These are phyloP conservation scores for Pseudococcus jackbeardsleyi DNA, from an alignment of 2,888 invertebrate species.

Conservation along the genomic window DNA sequence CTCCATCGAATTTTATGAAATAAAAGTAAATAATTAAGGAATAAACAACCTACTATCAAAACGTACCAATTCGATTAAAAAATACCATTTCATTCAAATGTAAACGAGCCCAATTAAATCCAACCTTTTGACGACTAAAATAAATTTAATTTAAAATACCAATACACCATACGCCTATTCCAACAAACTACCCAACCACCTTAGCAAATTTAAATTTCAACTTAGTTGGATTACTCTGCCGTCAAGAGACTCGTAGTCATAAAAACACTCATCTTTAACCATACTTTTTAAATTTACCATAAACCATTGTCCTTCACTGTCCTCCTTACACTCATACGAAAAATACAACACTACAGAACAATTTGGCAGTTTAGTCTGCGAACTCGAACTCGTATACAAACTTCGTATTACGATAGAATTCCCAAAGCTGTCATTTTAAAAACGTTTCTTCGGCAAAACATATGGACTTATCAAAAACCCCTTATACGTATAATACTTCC, in stretches of 20 bases:
- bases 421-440: constrained; percentile 22
- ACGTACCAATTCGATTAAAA: too few species aligned
- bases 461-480: neutral
- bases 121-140: too few species aligned
- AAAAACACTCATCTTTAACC: neutral
- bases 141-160: neutral
- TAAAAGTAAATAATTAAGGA: too few species aligned
- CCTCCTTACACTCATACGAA: neutral
- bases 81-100: too few species aligned
- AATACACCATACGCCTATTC: neutral
- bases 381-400: neutral
- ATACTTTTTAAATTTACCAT: constrained; percentile 10
- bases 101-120: too few species aligned
- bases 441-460: neutral
- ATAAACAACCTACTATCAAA: too few species aligned
- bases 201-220: neutral
- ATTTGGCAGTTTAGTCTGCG: neutral
- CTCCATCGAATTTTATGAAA: too few species aligned
- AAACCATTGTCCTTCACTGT: neutral
- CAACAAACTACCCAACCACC: neutral
- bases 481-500: neutral
- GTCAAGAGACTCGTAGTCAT: neutral
- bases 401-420: neutral
- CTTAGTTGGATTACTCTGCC: neutral
- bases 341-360: too few species aligned